phyloP scores from a whole-genome alignment of 2,113 vertebrate species.

The Pelusios castaneus region DNA sequence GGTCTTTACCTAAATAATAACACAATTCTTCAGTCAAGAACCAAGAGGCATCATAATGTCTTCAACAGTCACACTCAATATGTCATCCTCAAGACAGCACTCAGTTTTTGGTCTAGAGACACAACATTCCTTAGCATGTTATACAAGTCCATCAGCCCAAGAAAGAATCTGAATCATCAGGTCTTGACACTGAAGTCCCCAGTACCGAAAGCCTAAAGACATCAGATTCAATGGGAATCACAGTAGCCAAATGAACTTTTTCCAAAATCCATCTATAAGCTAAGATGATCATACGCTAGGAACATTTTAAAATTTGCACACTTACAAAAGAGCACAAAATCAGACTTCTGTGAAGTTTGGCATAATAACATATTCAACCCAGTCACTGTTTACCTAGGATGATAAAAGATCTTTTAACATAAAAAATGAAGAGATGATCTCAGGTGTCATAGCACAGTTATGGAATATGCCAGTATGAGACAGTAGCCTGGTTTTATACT shows the following conservation, averaged over 20 bases:
- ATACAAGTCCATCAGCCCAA: neutral
- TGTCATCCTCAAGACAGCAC: rapidly evolving
- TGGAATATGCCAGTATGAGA: neutral
- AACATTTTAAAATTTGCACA: neutral
- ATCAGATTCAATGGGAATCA: neutral
- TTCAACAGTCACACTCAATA: neutral
- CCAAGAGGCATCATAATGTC: rapidly evolving
- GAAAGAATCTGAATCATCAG: neutral
- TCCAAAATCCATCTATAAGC: neutral
- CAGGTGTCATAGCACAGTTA: neutral
- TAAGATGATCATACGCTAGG: neutral
- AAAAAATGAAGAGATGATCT: no score
- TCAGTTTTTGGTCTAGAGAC: neutral
- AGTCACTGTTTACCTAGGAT: no score
- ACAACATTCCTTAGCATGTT: neutral
- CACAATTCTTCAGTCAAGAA: neutral
- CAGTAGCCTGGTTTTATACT: neutral
- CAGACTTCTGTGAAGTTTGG: neutral
- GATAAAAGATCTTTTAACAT: no score
- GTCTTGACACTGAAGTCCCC: neutral
- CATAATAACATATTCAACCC: no score
- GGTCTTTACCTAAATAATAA: neutral
- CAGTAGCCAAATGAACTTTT: neutral
- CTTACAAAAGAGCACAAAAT: neutral
- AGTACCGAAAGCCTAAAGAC: neutral